Base-by-base conservation (phyloP, 37 sponge, comb jelly and placozoan genomes). In the Ianthella basta region DNA sequence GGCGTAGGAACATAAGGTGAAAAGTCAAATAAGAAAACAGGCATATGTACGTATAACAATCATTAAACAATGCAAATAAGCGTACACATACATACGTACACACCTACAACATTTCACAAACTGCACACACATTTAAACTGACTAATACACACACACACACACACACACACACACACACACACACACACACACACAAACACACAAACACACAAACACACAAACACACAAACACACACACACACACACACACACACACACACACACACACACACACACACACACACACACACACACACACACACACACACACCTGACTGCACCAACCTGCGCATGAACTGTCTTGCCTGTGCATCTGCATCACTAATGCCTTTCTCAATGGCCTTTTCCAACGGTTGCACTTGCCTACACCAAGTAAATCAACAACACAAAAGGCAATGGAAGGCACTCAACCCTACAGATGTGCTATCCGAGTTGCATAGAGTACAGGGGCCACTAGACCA, bases 271-370 rank as follows among this genome's bases (percentile, higher is more conserved):
- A 29, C 38, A 37, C 75, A 0, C 41, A 2, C 75, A 30, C n/a
- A 36, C 75, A 1, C 75, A 15, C 44, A 30, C 0, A 24, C 18
- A 15, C 38, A 35, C 63, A 29, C 63, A 60, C 82, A 0, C 56
- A 15, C 27, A 29, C 27, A 61, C 4, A 2, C 25, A 29, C 27
- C 63, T 34, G 20, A 13, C n/a, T 25, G 29, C 20, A 59, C 38
- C 27, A 39, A 81, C 82, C 85, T 85, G 19, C 95, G 59, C 34
- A 72, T 81, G 66, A 79, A 67, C 59, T 88, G 81, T 59, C 95
- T 86, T 13, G 95, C 81, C 6, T 65, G 53, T 64, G 89, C 56
- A 33, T 94, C 89, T 59, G 89, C 80, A 33, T 94, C 95, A 16
- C 36, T 63, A 36, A 94, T n/a, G 16, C 89, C 89, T 39, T 55